Conservation (phyloP, 2,888 invertebrate species). For the Zaprionus obscuricornis region DNA sequence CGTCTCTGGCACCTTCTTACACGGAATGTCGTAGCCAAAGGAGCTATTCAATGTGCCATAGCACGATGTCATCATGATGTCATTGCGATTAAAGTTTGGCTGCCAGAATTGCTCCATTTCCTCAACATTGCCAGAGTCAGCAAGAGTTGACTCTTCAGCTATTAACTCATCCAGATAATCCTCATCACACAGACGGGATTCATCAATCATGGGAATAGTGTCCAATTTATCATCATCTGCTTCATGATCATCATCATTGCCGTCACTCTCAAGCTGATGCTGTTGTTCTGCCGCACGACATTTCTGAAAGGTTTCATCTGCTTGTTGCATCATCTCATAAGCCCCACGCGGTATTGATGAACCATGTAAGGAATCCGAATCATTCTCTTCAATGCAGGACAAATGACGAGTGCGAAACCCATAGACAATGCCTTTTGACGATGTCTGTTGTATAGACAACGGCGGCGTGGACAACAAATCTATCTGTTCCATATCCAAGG, state of each 20-base stretch:
- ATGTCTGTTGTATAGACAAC: conserved; percentile 51
- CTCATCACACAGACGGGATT: conserved; percentile 78
- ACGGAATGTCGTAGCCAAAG: conserved; percentile 69
- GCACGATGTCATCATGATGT: conserved; percentile 83
- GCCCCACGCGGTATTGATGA: conserved; percentile 81
- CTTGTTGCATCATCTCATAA: conserved; percentile 81
- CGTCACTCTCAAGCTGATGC: conserved; percentile 25
- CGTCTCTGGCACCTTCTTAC: conserved; percentile 55
- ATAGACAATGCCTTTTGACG: conserved; percentile 69
- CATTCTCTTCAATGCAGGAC: conserved; percentile 83
- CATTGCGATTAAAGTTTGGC: conserved; percentile 66
- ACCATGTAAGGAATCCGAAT: conserved; percentile 82
- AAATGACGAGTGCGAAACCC: conserved; percentile 83
- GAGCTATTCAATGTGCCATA: conserved; percentile 81
- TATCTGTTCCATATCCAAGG: conserved; percentile 37
- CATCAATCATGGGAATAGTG: conserved; percentile 81
- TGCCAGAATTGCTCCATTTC: conserved; percentile 68
- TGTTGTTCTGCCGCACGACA: conserved; percentile 31
- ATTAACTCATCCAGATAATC: conserved; percentile 81
- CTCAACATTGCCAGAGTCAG: conserved; percentile 63
- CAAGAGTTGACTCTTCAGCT: conserved; percentile 53
- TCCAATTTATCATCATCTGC: conserved; percentile 47
- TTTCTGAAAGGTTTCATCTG: conserved; percentile 81
- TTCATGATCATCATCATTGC: conserved; percentile 2
- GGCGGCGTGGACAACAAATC: conserved; percentile 56